Evolutionary conservation across 2,797 vertebrate species (phyloP).

Genomic region (Labeo calbasu): DNA sequence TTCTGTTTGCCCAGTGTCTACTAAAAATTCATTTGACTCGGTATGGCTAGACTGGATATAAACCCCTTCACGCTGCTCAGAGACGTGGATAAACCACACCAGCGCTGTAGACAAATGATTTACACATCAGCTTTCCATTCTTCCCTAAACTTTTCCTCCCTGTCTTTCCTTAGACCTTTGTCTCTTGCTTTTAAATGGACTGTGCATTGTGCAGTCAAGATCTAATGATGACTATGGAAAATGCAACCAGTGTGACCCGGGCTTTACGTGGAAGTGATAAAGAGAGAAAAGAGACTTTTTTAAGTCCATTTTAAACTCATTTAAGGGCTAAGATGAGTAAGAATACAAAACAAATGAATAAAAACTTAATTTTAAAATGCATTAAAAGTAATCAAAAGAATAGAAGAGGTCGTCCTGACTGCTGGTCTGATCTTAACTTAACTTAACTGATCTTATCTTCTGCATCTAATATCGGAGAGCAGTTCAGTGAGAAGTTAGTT

Average conservation of each 20-base stretch:
- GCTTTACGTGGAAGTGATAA: not conserved
- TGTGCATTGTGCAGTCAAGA: slow-evolving; percentile 1
- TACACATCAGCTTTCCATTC: slow-evolving; percentile 58
- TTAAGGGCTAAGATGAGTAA: not conserved
- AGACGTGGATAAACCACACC: slow-evolving; percentile 56
- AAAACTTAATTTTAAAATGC: not conserved
- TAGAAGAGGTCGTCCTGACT: not conserved
- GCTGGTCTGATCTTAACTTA: not conserved
- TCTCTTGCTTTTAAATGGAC: slow-evolving; percentile 8
- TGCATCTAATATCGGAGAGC: not conserved
- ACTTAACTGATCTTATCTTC: not conserved
- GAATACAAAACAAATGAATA: not conserved
- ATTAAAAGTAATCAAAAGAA: not conserved
- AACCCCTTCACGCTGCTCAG: slow-evolving; percentile 52
- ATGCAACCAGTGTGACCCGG: not conserved
- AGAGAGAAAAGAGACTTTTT: not conserved
- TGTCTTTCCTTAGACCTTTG: slow-evolving; percentile 19
- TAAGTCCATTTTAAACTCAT: not conserved
- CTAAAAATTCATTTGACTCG: slow-evolving; percentile 46
- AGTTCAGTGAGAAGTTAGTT: not conserved
- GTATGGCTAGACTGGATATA: slow-evolving; percentile 53
- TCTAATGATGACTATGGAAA: slow-evolving; percentile 29
- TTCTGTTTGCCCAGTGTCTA: slow-evolving; percentile 17
- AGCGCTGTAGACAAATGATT: slow-evolving; percentile 58
- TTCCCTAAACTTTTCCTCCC: slow-evolving; percentile 60